Conservation (phyloP, 2,113 vertebrate genomes). For the Parus major region DNA sequence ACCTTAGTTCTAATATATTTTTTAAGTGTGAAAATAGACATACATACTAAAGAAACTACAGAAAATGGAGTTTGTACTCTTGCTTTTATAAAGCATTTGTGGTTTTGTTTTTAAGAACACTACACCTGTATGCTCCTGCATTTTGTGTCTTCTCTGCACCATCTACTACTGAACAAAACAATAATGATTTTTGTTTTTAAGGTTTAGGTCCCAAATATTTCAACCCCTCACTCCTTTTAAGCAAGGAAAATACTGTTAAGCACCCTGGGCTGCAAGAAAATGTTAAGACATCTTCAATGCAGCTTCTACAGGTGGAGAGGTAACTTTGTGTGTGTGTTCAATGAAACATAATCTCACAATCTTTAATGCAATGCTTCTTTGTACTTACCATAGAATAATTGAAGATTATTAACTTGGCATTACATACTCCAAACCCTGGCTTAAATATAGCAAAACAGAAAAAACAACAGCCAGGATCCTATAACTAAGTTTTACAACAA, state of each 20-base stretch:
- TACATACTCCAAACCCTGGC: not conserved
- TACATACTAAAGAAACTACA: not conserved
- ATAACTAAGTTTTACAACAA: not conserved
- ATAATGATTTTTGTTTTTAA: not conserved
- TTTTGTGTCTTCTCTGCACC: not conserved
- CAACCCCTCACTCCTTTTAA: not conserved
- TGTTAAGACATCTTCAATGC: not conserved
- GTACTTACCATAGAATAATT: not conserved
- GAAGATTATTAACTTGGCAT: not conserved
- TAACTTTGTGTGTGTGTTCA: not conserved
- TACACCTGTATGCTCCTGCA: not conserved
- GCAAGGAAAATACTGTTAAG: not conserved
- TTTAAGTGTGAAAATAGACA: not conserved
- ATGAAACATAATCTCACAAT: not conserved
- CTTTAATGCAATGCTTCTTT: not conserved
- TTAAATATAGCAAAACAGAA: not conserved
- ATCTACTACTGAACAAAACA: not conserved
- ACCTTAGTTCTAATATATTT: not conserved
- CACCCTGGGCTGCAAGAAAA: not conserved
- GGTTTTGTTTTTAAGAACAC: not conserved
- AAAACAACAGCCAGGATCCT: not conserved
- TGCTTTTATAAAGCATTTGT: not conserved
- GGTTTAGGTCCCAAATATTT: not conserved
- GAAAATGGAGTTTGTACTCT: not conserved
- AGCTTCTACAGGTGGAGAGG: not conserved